Percentiles rank a stretch among this genome's conserved stretches.
These are phyloP conservation scores for Platysternon megacephalum DNA, from an alignment of 2,113 vertebrate species.

Conservation along the genomic window DNA sequence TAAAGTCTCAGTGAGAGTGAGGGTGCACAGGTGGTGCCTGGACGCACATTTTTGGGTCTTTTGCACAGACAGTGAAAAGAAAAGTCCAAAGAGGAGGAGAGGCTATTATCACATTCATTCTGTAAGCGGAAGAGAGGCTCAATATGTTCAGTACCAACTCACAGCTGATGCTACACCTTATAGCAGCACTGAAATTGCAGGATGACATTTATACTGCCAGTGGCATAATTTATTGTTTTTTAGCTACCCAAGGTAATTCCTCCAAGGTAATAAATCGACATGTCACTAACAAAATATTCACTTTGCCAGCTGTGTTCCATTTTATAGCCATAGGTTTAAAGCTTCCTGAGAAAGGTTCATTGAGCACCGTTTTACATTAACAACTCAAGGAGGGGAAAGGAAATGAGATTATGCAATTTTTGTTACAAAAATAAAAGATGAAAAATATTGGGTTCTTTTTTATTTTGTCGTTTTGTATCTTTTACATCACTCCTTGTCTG, in stretches of 20 bases:
- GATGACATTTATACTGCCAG: conserved; percentile 23
- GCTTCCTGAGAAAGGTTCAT: not conserved
- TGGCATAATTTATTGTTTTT: conserved; percentile 31
- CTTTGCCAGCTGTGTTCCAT: conserved; percentile 50
- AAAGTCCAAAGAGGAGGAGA: not conserved
- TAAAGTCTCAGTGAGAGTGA: not conserved
- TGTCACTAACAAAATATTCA: conserved; percentile 48
- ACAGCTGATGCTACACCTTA: conserved; percentile 18
- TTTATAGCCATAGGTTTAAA: conserved; percentile 48
- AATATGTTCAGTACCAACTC: not conserved
- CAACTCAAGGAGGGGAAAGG: not conserved
- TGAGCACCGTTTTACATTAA: conserved; percentile 1
- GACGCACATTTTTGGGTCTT: not conserved
- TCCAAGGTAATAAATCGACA: conserved; percentile 53
- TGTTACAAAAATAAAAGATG: not conserved
- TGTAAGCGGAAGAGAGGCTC: not conserved
- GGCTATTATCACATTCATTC: conserved; percentile 2
- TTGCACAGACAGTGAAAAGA: not conserved
- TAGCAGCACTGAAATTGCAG: conserved; percentile 27
- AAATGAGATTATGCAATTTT: conserved; percentile 28
- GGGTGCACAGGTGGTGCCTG: no score
- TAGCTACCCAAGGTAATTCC: conserved; percentile 50
- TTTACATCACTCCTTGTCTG: not conserved
- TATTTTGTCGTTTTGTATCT: conserved; percentile 5
- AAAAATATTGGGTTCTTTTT: not conserved